Conservation (phyloP, 2,888 invertebrate species). For the Conistra vaccinii region DNA sequence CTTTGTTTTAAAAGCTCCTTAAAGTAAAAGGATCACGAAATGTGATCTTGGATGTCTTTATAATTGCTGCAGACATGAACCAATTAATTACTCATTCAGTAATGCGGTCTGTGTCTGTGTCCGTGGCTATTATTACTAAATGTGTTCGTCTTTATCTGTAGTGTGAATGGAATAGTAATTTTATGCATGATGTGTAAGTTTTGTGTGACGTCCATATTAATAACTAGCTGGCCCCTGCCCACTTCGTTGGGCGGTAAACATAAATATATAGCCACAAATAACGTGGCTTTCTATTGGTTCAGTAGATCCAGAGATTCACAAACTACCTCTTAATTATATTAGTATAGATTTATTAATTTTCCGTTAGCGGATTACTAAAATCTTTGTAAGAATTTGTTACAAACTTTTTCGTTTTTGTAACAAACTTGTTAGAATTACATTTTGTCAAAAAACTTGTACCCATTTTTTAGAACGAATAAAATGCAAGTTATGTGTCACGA, state of each 20-base stretch:
- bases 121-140: conserved; percentile 32
- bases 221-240: no score
- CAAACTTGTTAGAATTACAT: no score
- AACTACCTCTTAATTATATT: no score
- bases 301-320: no score
- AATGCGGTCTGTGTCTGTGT: conserved; percentile 8
- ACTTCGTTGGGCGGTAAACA: no score
- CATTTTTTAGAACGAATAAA: conserved; percentile 3
- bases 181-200: conserved; percentile 51
- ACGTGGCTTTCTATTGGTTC: no score
- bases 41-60: conserved; percentile 24
- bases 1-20: not conserved
- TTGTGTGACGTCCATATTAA: conserved; percentile 36
- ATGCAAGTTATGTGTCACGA: conserved; percentile 5
- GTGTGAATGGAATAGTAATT: conserved; percentile 49
- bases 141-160: conserved; percentile 25
- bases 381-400: not conserved
- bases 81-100: conserved; percentile 49
- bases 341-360: conserved; percentile 10
- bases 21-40: conserved; percentile 32
- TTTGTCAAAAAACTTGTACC: not conserved
- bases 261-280: no score
- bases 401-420: not conserved
- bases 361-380: conserved; percentile 1
- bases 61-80: conserved; percentile 46